Evolutionary conservation across 2,888 invertebrate species (phyloP), one percentile per base, ranked within the genome.

Genomic region (Tinea pellionella): DNA sequence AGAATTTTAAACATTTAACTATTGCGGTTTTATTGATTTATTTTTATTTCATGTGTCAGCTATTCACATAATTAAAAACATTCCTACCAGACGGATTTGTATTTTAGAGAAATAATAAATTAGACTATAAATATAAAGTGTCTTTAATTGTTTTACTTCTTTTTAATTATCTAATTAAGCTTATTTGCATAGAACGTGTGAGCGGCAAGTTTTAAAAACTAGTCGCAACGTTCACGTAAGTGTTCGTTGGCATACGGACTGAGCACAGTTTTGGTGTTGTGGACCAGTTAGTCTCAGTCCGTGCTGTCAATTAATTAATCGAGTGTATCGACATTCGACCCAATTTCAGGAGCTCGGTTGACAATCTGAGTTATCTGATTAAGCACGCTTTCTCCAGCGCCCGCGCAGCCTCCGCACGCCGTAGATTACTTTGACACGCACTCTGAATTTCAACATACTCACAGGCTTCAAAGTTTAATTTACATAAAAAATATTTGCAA

Each of bases 351-450:
- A 83, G 84, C 80, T 75, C 77, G 80, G 83, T 86, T 86, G 87
- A 86, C 86, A 85, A 86, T 84, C 79, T 82, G 78, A 81, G 78
- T 84, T 87, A 85, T 86, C 87, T 86, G 86, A 87, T 87, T 79
- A 82, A 86, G 80, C 82, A 82, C 85, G 86, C 86, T 87, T 87
- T 87, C 87, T 85, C 87, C 80, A 71, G 72, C 69, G 65, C 65
- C 68, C 66, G 67, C 65, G 58, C 59, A 15, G 42, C 19, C 16
- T 41, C 58, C 42, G 19, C 57, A 57, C 55, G 37, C 37, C n/a
- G 37, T 37, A 37, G 37, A 37, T 37, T 37, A 37, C 37, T 37
- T n/a, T 37, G 37, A 37, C 37, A 37, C 37, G 29, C 55, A 55
- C 55, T 19, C 55, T 47, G 18, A 15, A 47, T 47, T 47, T 47